Percentiles rank a stretch among this genome's conserved stretches.
phyloP scores from a whole-genome alignment of 2,797 vertebrate genomes.

The Peromyscus eremicus region DNA sequence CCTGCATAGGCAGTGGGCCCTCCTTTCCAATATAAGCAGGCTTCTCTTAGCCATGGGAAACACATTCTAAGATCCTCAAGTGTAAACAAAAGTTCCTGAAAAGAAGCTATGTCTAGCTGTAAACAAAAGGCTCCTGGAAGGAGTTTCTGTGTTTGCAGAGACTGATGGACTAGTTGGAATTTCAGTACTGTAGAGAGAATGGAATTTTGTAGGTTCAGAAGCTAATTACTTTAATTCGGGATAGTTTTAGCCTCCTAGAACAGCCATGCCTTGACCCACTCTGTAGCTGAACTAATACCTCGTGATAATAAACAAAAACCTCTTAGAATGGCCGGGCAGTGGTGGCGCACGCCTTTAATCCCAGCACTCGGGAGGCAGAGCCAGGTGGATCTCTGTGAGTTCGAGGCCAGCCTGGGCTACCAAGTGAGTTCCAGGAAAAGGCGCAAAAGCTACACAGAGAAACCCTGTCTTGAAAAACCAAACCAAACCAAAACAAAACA shows the following conservation, averaged over 20 bases:
- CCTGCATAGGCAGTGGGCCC: background rate
- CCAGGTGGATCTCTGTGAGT: too few relatives aligned
- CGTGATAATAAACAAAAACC: background rate
- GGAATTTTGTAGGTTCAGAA: background rate
- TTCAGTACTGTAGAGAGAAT: too few relatives aligned
- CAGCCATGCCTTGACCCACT: background rate
- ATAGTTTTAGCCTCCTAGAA: background rate
- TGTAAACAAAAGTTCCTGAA: background rate
- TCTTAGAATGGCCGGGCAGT: too few relatives aligned
- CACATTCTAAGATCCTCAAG: background rate
- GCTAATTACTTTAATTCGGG: background rate
- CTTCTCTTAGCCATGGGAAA: background rate
- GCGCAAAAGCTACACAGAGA: too few relatives aligned
- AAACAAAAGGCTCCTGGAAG: background rate
- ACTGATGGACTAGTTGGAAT: background rate
- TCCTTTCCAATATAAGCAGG: background rate
- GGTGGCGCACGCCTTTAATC: too few relatives aligned
- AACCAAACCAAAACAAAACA: too few relatives aligned
- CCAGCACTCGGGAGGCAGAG: too few relatives aligned
- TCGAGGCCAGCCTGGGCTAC: too few relatives aligned
- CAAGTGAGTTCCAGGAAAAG: too few relatives aligned
- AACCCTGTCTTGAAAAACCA: too few relatives aligned
- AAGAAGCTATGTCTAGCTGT: background rate
- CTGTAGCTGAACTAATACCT: background rate
- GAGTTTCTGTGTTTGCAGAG: background rate